Conservation (phyloP, 2,797 vertebrate genomes). For the Fratercula arctica region DNA sequence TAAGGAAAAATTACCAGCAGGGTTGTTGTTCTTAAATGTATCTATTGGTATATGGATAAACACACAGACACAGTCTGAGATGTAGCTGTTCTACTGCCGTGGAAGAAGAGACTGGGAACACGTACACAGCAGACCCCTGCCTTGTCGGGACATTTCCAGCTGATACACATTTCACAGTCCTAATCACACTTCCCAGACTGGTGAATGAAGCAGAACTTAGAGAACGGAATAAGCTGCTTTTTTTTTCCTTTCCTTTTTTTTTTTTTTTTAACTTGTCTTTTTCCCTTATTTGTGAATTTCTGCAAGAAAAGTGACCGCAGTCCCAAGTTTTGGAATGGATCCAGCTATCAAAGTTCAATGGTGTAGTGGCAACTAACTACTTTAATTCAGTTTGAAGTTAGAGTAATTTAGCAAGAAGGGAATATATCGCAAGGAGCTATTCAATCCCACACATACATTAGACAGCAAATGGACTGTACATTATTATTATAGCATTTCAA, state of each 20-base stretch:
- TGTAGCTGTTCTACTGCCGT: background rate
- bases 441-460: conserved; percentile 62
- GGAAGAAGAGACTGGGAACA: background rate
- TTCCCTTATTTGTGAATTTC: background rate
- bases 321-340: conserved; percentile 12
- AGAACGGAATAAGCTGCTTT: background rate
- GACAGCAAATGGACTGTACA: conserved; percentile 55
- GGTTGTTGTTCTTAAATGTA: background rate
- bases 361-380: conserved; percentile 16
- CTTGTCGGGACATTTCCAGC: background rate
- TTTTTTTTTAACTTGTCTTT: background rate
- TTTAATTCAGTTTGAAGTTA: conserved; percentile 54
- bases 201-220: background rate
- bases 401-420: conserved; percentile 51
- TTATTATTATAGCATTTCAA: conserved; percentile 61
- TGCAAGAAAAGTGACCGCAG: background rate
- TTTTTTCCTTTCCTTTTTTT: too few relatives aligned
- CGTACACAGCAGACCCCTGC: background rate
- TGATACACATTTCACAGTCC: background rate
- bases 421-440: conserved; percentile 39
- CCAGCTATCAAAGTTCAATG: conserved; percentile 26
- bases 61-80: background rate
- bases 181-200: background rate
- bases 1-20: background rate
- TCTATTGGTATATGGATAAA: background rate